A percentile compares a stretch with the other conserved stretches of the same genome.
phyloP scores from a whole-genome alignment of 2,888 invertebrate genomes.

The Leptinotarsa haldemani region DNA sequence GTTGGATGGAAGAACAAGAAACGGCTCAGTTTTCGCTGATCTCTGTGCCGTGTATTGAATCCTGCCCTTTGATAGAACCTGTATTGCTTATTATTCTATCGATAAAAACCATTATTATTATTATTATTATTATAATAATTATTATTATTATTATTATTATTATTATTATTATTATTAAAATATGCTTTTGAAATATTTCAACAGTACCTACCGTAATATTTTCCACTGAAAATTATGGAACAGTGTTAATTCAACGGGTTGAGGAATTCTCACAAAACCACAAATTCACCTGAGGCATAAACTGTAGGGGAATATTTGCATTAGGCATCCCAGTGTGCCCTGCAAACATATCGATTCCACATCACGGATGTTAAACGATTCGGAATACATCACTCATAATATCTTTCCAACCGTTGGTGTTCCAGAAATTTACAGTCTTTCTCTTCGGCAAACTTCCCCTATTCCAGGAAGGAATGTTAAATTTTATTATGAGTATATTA shows the following conservation, averaged over 20 bases:
- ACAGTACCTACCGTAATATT: no score
- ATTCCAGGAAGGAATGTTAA: conserved; percentile 48
- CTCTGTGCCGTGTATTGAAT: no score
- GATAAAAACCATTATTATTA: no score
- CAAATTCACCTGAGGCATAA: not conserved
- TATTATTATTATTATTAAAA: no score
- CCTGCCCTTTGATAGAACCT: no score
- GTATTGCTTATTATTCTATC: no score
- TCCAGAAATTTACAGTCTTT: conserved; percentile 13
- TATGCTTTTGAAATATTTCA: no score
- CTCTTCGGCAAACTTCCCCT: conserved; percentile 2
- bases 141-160: no score
- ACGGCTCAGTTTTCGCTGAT: no score
- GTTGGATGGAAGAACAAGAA: no score
- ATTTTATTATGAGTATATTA: conserved; percentile 64
- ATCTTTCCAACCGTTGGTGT: conserved; percentile 16
- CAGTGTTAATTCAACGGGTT: not conserved
- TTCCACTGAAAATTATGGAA: no score
- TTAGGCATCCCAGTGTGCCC: not conserved
- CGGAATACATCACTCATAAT: conserved; percentile 15
- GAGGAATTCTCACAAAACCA: not conserved
- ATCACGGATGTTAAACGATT: conserved; percentile 7
- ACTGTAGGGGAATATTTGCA: not conserved
- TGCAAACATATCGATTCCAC: conserved; percentile 4
- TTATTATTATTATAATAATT: no score